phyloP scores from a whole-genome alignment of 2,797 vertebrate genomes.

The Pipistrellus pygmaeus region DNA sequence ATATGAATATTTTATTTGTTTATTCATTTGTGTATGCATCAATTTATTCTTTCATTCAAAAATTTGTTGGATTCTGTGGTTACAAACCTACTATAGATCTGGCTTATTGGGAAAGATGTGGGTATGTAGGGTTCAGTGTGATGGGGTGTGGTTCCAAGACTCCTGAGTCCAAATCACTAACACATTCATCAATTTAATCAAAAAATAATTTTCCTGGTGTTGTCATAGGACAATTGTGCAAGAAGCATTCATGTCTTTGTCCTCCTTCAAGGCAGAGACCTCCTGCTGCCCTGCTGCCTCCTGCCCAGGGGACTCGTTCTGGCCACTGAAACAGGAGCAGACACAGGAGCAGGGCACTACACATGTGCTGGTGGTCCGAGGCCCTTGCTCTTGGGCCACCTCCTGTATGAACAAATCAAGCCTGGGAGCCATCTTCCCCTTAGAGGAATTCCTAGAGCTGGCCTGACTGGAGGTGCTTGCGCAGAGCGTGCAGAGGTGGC shows the following conservation, averaged over 20 bases:
- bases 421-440: fast-evolving
- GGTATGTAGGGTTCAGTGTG: fast-evolving
- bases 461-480: fast-evolving
- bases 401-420: fast-evolving
- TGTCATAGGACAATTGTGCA: fast-evolving
- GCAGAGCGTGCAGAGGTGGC: fast-evolving
- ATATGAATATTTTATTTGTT: neutral
- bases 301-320: fast-evolving
- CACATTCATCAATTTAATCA: fast-evolving
- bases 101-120: fast-evolving
- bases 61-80: neutral
- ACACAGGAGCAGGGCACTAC: fast-evolving
- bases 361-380: fast-evolving
- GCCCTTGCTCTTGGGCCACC: neutral
- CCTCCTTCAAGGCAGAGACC: fast-evolving
- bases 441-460: fast-evolving
- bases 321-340: fast-evolving
- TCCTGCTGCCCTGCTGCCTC: fast-evolving
- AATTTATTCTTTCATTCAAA: neutral
- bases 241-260: fast-evolving
- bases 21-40: neutral
- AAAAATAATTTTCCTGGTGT: fast-evolving
- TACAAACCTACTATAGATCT: too few relatives aligned
- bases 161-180: too few relatives aligned
- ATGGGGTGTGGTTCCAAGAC: fast-evolving